A percentile compares a stretch with the other conserved stretches of the same genome.
phyloP scores from a whole-genome alignment of 2,888 invertebrate species.

The Acronicta psi region DNA sequence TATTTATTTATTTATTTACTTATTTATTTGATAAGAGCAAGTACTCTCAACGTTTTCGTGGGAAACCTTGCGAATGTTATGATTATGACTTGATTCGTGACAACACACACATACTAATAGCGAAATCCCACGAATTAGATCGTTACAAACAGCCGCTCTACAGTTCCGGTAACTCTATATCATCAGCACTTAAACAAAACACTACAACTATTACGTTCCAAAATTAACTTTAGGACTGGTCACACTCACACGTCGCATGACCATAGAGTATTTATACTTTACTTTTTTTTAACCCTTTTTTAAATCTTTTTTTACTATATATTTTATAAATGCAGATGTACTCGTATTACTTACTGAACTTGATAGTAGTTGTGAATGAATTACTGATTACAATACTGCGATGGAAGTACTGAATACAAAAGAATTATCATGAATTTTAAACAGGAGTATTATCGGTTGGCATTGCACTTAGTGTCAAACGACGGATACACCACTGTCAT shows the following conservation, averaged over 20 bases:
- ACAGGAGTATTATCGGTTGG: neutral
- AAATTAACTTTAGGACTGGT: slow-evolving; percentile 3
- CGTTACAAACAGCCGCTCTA: slow-evolving; percentile 12
- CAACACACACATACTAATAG: slow-evolving; percentile 13
- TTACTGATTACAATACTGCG: slow-evolving; percentile 31
- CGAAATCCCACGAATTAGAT: slow-evolving; percentile 36
- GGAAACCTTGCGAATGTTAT: slow-evolving; percentile 14
- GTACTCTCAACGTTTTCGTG: slow-evolving; percentile 18
- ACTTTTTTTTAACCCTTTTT: no score
- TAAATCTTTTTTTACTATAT: no score
- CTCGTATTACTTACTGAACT: no score
- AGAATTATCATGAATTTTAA: neutral
- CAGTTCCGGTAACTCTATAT: slow-evolving; percentile 35
- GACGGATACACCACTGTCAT: slow-evolving; percentile 11
- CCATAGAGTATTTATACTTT: no score
- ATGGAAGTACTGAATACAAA: slow-evolving; percentile 23
- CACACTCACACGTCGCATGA: neutral
- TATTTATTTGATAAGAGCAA: neutral
- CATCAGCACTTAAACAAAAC: slow-evolving; percentile 14
- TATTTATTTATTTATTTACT: no score
- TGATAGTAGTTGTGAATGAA: neutral
- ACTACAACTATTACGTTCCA: slow-evolving; percentile 16
- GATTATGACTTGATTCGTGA: slow-evolving; percentile 5
- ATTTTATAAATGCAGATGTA: no score
- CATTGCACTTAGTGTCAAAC: slow-evolving; percentile 23